A percentile compares a stretch with the other conserved stretches of the same genome.
phyloP scores from a whole-genome alignment of 2,888 invertebrate genomes.

The Chaitophorus viminalis region DNA sequence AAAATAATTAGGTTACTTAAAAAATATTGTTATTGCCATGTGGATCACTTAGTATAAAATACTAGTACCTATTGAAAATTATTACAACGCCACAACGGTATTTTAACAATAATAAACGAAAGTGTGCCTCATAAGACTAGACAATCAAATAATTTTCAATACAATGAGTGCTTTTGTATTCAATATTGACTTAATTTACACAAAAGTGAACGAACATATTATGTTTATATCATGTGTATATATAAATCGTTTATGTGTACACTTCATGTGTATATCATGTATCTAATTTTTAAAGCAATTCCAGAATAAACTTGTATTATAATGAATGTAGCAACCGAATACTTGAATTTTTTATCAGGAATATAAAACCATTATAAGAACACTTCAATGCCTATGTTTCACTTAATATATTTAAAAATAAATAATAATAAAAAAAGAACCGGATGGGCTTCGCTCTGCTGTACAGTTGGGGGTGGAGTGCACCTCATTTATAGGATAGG shows the following conservation, averaged over 20 bases:
- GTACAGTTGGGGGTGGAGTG: no score
- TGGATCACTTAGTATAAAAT: not conserved
- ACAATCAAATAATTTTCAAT: constrained; percentile 21
- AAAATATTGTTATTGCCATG: constrained; percentile 1
- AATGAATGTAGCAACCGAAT: not conserved
- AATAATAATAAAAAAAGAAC: no score
- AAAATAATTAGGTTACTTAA: not conserved
- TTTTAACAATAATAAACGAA: constrained; percentile 24
- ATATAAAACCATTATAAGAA: not conserved
- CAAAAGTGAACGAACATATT: not conserved
- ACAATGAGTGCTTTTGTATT: constrained; percentile 20
- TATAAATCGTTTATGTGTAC: no score
- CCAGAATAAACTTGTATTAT: not conserved
- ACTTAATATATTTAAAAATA: no score
- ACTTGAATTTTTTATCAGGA: not conserved
- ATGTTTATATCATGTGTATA: no score
- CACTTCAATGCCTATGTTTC: no score
- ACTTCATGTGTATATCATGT: not conserved
- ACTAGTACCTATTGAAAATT: not conserved
- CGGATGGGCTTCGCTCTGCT: no score
- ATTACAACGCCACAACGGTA: not conserved
- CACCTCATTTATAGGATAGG: no score
- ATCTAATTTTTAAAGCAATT: not conserved
- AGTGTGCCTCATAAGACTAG: not conserved
- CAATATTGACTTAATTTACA: not conserved